Percentiles rank a stretch among this genome's conserved stretches.
These are phyloP conservation scores for Conopomorpha cramerella DNA, from an alignment of 1,140 invertebrate species.

Conservation along the genomic window DNA sequence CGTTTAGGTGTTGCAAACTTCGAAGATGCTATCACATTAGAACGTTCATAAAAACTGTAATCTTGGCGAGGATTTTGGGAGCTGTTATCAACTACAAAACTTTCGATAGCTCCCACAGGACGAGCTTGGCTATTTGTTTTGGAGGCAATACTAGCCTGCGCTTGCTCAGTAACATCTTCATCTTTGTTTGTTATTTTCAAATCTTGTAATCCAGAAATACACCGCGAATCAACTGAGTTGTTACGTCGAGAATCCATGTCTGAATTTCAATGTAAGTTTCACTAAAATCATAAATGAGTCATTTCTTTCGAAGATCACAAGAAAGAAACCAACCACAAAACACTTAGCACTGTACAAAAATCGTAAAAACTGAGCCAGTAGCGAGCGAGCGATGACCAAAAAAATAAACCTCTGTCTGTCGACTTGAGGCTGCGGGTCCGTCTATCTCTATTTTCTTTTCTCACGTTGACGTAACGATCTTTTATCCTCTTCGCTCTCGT, in stretches of 20 bases:
- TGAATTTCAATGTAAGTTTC: no score
- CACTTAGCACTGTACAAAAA: no score
- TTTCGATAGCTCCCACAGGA: slow-evolving; percentile 53
- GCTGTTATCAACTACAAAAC: slow-evolving; percentile 44
- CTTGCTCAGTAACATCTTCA: slow-evolving; percentile 52
- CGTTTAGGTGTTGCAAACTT: slow-evolving; percentile 78
- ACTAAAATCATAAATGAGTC: no score
- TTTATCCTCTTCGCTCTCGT: no score
- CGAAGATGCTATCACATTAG: slow-evolving; percentile 67
- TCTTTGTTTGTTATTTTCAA: slow-evolving; percentile 56
- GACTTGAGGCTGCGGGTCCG: no score
- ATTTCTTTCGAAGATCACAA: no score
- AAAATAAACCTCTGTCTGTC: no score
- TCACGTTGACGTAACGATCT: no score
- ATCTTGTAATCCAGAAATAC: slow-evolving; percentile 51
- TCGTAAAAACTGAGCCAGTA: no score
- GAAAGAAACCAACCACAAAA: no score
- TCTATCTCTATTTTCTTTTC: no score
- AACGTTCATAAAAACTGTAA: slow-evolving; percentile 54
- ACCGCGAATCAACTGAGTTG: slow-evolving; percentile 45
- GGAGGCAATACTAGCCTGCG: slow-evolving; percentile 36
- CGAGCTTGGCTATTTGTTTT: slow-evolving; percentile 38
- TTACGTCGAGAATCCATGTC: slow-evolving; percentile 53
- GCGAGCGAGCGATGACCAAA: no score
- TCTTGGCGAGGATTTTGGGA: slow-evolving; percentile 38